Base-by-base conservation (phyloP, 2,797 vertebrate species). In the Tenualosa thibaudeaui region DNA sequence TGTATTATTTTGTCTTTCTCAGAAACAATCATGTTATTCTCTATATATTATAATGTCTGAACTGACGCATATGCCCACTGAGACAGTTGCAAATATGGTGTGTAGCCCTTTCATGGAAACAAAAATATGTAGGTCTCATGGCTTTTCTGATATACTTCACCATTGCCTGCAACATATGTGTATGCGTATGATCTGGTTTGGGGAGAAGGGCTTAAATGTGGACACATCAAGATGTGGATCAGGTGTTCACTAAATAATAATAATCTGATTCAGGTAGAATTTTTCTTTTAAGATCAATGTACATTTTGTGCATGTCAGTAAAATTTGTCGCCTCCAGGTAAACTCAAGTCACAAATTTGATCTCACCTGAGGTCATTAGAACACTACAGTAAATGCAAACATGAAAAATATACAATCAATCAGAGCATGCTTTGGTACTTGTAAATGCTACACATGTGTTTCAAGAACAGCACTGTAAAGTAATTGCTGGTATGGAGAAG, bases 391-490 rank as follows among this genome's bases (percentile, higher is more conserved):
- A 9, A n/a, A 78, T 7, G 17, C 19, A 46, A 43, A 78, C 22
- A n/a, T 22, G 17, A 43, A 78, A 46, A 43, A 78, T 78, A 46
- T 78, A 78, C 71, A 78, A 46, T 78, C 71, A 78, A 46, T 78
- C 71, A 46, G 40, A 78, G 71, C 71, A 78, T 78, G 71, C 71
- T 78, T 78, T 78, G 71, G 71, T 78, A 78, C 71, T 78, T 46
- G 40, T 46, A 78, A 78, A 78, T 78, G 71, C 71, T 78, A 78
- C 71, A 78, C 13, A 46, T 78, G 71, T 78, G 40, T 22, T 22
- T 43, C 7, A 46, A 46, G 40, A 78, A 78, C 71, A 78, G 71
- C 46, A 78, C 71, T 22, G 71, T 43, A 78, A 46, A 78, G 71
- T 31, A 71, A 37, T 37, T 12, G 5, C 4, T 71, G 15, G 31